These are phyloP conservation scores for Caenorhabditis plicata DNA, from an alignment of 2,888 invertebrate genomes.

Conservation along the genomic window DNA sequence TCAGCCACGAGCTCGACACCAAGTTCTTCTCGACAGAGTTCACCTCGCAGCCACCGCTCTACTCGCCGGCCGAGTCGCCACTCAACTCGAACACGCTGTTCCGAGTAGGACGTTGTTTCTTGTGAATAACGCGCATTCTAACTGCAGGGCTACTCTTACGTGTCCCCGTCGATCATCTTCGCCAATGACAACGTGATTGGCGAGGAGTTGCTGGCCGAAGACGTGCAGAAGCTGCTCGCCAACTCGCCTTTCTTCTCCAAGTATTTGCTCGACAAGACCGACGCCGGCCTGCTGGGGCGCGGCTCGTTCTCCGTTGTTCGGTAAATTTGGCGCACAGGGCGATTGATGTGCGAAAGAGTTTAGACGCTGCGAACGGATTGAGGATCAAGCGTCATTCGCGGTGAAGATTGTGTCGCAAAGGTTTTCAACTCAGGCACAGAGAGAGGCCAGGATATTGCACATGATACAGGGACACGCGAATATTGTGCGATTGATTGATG, in stretches of 20 bases:
- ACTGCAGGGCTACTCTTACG: conserved; percentile 91
- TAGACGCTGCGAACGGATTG: conserved; percentile 77
- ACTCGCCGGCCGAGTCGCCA: conserved; percentile 87
- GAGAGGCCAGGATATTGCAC: conserved; percentile 79
- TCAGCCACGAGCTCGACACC: conserved; percentile 79
- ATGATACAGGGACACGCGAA: conserved; percentile 78
- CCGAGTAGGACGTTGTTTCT: conserved; percentile 39
- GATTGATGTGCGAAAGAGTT: conserved; percentile 11
- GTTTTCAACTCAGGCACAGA: conserved; percentile 69
- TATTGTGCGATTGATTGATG: conserved; percentile 81
- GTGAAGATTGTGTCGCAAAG: conserved; percentile 81
- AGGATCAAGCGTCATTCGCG: conserved; percentile 78
- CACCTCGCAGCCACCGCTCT: conserved; percentile 85
- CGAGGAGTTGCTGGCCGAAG: conserved; percentile 70
- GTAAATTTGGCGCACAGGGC: conserved; percentile 46
- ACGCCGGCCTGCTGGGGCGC: conserved; percentile 78
- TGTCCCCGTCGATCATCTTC: conserved; percentile 87
- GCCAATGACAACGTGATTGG: conserved; percentile 74
- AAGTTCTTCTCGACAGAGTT: conserved; percentile 96
- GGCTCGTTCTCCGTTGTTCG: conserved; percentile 85
- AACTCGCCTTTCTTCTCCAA: conserved; percentile 83
- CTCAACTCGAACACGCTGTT: conserved; percentile 67
- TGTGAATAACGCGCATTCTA: no score
- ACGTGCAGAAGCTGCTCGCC: conserved; percentile 67
- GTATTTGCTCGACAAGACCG: conserved; percentile 76